Evolutionary conservation across 1,140 invertebrate species (phyloP).

Genomic region (Drosophila parabipectinata): DNA sequence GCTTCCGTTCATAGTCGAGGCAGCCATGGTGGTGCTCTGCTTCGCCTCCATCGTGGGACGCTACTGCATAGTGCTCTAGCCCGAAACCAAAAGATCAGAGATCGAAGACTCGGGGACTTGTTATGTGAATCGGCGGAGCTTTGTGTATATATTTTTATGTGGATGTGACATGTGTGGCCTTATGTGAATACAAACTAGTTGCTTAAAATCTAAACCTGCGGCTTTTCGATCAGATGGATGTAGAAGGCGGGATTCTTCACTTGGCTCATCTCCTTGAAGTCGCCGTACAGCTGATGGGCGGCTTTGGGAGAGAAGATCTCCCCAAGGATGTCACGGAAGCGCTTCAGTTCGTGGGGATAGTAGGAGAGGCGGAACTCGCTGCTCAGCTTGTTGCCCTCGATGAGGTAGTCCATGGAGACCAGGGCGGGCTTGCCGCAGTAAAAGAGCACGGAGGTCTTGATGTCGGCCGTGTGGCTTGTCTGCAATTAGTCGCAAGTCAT

Average conservation of each 20-base stretch:
- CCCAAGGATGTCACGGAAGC: conserved; percentile 89
- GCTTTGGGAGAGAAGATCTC: conserved; percentile 89
- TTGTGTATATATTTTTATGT: conserved; percentile 44
- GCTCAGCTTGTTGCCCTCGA: conserved; percentile 85
- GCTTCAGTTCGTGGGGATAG: conserved; percentile 91
- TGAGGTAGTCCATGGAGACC: conserved; percentile 91
- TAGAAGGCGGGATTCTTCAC: conserved; percentile 91
- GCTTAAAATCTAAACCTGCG: conserved; percentile 53
- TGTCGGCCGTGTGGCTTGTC: conserved; percentile 92
- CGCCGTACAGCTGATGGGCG: conserved; percentile 90
- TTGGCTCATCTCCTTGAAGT: conserved; percentile 89
- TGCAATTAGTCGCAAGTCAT: conserved; percentile 84
- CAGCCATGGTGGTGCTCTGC: conserved; percentile 66
- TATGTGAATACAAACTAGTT: conserved; percentile 46
- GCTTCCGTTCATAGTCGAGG: conserved; percentile 69
- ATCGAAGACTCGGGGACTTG: conserved; percentile 9
- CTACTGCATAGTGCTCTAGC: conserved; percentile 51
- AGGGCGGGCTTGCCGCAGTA: conserved; percentile 89
- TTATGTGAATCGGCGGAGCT: conserved; percentile 44
- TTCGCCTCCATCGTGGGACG: conserved; percentile 65
- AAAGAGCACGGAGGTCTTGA: conserved; percentile 92
- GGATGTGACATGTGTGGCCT: conserved; percentile 39
- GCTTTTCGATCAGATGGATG: conserved; percentile 92
- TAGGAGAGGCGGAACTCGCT: conserved; percentile 94
- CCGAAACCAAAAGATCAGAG: conserved; percentile 5